Evolutionary conservation across 1,140 invertebrate genomes (phyloP).

Genomic region (Holotrichia oblita): DNA sequence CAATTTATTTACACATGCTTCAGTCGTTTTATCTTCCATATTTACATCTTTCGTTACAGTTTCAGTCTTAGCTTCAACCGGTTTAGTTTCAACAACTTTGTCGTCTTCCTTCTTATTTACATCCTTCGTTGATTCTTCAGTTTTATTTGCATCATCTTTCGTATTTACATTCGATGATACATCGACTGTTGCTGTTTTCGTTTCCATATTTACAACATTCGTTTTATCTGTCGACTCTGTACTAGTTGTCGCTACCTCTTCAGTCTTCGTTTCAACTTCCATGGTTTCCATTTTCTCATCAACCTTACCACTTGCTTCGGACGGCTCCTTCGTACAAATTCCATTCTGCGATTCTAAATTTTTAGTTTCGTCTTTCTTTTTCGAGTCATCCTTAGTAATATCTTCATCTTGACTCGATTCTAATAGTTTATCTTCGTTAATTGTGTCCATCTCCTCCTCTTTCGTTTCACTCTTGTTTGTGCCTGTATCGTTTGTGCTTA

Average conservation of each 20-base stretch:
- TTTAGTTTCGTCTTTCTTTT: not conserved
- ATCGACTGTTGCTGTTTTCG: not conserved
- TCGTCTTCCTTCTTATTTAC: constrained; percentile 34
- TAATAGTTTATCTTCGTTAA: not conserved
- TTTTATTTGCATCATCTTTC: not conserved
- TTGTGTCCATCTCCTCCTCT: not conserved
- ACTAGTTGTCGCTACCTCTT: not conserved
- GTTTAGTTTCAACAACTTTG: too few relatives aligned
- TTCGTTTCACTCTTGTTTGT: constrained; percentile 28
- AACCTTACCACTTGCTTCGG: not conserved
- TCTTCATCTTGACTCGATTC: not conserved
- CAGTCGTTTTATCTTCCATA: constrained; percentile 1
- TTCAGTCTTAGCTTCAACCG: constrained; percentile 25
- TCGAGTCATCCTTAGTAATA: too few relatives aligned
- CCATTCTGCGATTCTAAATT: not conserved
- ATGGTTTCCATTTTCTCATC: not conserved
- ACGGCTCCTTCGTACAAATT: not conserved
- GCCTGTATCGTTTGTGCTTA: not conserved
- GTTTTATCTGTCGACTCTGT: not conserved
- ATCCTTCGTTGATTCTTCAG: not conserved
- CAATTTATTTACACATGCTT: constrained; percentile 13
- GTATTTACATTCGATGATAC: not conserved
- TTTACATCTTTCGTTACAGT: constrained; percentile 12
- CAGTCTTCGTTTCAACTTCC: constrained; percentile 37
- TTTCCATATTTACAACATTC: not conserved